phyloP scores from a whole-genome alignment of 2,113 vertebrate genomes.

The Cepphus grylle region DNA sequence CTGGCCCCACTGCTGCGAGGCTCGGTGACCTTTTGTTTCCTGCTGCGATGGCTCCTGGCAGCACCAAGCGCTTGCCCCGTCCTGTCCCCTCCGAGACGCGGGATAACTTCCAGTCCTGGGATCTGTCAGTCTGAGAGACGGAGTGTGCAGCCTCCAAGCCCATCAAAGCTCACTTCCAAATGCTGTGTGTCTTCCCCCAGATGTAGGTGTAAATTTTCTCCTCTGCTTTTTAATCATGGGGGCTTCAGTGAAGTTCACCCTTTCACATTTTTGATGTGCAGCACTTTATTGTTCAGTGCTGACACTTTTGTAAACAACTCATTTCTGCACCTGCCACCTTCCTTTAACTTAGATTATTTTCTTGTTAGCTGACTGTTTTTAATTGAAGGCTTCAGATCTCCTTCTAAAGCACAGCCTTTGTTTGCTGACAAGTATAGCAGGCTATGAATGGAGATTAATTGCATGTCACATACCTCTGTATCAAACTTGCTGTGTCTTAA shows the following conservation, averaged over 20 bases:
- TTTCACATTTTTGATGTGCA: slow-evolving; percentile 46
- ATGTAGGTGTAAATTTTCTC: background rate
- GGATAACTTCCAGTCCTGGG: background rate
- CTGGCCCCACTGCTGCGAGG: no score
- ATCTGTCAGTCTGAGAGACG: background rate
- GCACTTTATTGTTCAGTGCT: slow-evolving; percentile 57
- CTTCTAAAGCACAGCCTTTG: slow-evolving; percentile 64
- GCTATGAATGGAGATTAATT: slow-evolving; percentile 80
- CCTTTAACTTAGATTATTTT: slow-evolving; percentile 72
- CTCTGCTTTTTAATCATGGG: slow-evolving; percentile 24
- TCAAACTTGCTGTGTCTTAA: slow-evolving; percentile 75
- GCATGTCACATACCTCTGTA: slow-evolving; percentile 66
- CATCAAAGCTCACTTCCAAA: background rate
- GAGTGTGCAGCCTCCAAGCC: background rate
- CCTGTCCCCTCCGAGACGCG: background rate
- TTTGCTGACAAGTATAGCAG: slow-evolving; percentile 72
- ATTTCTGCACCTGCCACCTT: slow-evolving; percentile 77
- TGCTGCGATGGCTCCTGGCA: background rate
- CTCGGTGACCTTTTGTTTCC: background rate
- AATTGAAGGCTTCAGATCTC: slow-evolving; percentile 79
- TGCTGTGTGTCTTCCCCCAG: background rate
- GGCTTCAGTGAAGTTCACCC: background rate
- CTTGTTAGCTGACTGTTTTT: slow-evolving; percentile 77
- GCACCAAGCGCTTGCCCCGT: rapidly evolving
- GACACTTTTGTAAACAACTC: slow-evolving; percentile 73